phyloP scores from a whole-genome alignment of 2,113 vertebrate species.

The Morone saxatilis region DNA sequence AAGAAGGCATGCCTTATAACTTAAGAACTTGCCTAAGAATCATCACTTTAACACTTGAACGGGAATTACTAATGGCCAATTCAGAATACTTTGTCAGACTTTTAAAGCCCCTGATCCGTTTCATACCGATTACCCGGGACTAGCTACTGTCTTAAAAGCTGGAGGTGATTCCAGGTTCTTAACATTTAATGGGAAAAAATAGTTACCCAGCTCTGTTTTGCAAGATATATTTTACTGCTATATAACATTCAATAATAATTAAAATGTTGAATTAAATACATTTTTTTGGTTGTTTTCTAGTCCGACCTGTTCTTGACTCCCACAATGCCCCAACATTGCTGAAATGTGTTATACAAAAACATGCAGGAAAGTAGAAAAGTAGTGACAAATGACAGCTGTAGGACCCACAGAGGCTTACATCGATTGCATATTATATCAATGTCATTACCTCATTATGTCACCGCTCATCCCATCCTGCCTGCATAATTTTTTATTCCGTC shows the following conservation, averaged over 20 bases:
- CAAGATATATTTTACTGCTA: not conserved
- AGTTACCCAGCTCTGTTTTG: not conserved
- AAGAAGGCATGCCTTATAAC: not conserved
- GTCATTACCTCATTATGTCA: not conserved
- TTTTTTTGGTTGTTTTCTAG: not conserved
- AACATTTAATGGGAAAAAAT: not conserved
- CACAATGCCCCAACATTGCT: not conserved
- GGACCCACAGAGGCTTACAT: not conserved
- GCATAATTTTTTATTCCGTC: slow-evolving; percentile 44
- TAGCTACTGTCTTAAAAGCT: no score
- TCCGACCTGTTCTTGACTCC: not conserved
- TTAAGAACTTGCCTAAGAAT: not conserved
- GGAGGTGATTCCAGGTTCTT: not conserved
- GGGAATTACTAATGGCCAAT: not conserved
- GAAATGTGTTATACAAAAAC: not conserved
- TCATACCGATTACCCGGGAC: no score
- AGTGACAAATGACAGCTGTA: slow-evolving; percentile 4
- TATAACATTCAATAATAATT: not conserved
- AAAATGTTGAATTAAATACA: not conserved
- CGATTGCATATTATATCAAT: slow-evolving; percentile 18
- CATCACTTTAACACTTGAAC: not conserved
- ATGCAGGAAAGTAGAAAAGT: not conserved
- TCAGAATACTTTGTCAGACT: not conserved
- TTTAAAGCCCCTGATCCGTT: no score
- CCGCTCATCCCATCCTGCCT: not conserved